Evolutionary conservation across 2,113 vertebrate genomes (phyloP).

Genomic region (Semnornis frantzii): DNA sequence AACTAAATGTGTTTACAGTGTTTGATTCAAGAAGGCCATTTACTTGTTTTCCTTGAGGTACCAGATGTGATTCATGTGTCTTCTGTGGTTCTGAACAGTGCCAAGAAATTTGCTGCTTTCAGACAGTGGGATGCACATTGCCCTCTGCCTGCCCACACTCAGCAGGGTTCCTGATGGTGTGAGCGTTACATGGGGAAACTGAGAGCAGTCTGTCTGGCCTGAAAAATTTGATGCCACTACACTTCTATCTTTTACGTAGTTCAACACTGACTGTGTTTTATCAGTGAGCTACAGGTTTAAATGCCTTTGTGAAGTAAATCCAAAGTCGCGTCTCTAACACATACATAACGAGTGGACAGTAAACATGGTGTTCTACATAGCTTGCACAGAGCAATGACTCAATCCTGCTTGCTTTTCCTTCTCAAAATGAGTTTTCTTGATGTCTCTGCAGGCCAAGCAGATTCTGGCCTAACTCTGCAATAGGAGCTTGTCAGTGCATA

Average conservation of each 20-base stretch:
- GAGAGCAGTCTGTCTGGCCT: not conserved
- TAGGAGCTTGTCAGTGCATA: not conserved
- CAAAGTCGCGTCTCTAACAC: slow-evolving; percentile 3
- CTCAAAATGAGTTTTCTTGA: not conserved
- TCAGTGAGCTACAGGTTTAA: slow-evolving; percentile 24
- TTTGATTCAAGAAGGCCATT: slow-evolving; percentile 57
- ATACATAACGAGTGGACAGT: not conserved
- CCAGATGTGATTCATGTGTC: slow-evolving; percentile 54
- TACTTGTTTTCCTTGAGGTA: slow-evolving; percentile 60
- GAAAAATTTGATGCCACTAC: not conserved
- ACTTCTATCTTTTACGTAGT: not conserved
- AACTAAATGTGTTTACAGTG: slow-evolving; percentile 63
- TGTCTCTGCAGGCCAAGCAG: not conserved
- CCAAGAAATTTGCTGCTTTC: slow-evolving; percentile 42
- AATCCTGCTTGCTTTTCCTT: slow-evolving; percentile 21
- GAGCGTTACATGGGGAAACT: not conserved
- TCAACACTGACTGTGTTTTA: not conserved
- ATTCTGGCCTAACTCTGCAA: not conserved
- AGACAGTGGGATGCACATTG: not conserved
- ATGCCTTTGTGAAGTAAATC: slow-evolving; percentile 32
- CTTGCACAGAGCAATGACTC: not conserved
- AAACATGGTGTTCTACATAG: not conserved
- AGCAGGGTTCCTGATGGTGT: not conserved
- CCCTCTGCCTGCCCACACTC: not conserved
- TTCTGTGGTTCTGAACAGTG: slow-evolving; percentile 40